Conservation (phyloP, 2,797 vertebrate species). For the Scolopax bukidnonensis region DNA sequence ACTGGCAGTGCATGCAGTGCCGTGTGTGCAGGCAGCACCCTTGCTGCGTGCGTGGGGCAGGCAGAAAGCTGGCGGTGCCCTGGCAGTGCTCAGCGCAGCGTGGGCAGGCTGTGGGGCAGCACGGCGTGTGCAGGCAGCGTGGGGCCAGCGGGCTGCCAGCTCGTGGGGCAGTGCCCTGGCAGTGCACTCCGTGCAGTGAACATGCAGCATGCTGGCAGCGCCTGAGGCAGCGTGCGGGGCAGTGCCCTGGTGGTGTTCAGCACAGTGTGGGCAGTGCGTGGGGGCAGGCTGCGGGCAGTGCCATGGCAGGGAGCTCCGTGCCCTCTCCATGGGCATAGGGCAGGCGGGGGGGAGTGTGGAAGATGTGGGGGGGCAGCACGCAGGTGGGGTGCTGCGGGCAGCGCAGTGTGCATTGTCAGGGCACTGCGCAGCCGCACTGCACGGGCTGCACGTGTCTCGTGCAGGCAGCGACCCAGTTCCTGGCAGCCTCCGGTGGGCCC, state of each 20-base stretch:
- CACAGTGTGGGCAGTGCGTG: background rate
- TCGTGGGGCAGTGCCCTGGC: background rate
- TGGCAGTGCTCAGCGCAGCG: background rate
- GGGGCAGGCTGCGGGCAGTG: background rate
- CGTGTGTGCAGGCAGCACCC: background rate
- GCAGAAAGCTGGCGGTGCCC: background rate
- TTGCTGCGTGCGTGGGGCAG: background rate
- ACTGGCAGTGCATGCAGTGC: background rate
- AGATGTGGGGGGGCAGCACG: background rate
- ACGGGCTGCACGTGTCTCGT: background rate
- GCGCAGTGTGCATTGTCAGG: fast-evolving
- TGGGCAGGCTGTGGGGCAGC: background rate
- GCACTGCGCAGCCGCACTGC: background rate
- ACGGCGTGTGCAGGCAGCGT: background rate
- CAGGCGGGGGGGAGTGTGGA: background rate
- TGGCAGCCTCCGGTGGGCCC: fast-evolving
- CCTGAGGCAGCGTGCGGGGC: background rate
- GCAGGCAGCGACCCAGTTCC: background rate
- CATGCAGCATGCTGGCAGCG: background rate
- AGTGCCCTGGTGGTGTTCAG: background rate
- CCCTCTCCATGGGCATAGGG: background rate
- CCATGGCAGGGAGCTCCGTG: background rate
- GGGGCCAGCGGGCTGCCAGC: background rate
- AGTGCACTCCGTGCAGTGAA: fast-evolving
- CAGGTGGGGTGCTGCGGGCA: background rate